Evolutionary conservation across 2,113 vertebrate genomes (phyloP).

Genomic region (Panthera tigris): DNA sequence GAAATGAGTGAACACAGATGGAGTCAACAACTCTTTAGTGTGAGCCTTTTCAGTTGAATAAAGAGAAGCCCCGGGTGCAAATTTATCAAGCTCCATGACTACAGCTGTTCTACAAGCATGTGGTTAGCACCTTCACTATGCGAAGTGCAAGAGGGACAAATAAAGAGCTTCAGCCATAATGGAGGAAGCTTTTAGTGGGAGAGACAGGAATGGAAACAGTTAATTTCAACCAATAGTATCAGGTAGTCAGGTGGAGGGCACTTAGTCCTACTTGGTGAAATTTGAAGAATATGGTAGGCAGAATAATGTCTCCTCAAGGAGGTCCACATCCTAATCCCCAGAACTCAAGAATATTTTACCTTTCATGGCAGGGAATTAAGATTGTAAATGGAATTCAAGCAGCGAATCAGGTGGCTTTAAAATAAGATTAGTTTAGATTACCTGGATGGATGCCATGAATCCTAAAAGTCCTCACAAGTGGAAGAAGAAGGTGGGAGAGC

Average conservation of each 20-base stretch:
- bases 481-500: background rate
- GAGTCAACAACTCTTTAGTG: background rate
- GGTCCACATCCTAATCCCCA: background rate
- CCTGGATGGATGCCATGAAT: too few relatives aligned
- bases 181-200: background rate
- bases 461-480: background rate
- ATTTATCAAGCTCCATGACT: background rate
- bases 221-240: background rate
- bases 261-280: background rate
- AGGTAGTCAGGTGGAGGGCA: background rate
- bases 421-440: background rate
- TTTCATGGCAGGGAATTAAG: background rate
- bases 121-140: background rate
- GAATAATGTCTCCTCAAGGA: background rate
- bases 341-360: background rate
- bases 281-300: background rate
- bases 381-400: background rate
- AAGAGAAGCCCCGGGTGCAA: background rate
- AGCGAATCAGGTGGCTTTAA: background rate
- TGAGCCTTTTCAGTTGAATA: background rate
- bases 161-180: background rate
- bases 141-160: background rate
- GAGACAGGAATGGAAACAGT: background rate
- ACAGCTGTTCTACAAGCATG: background rate
- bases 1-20: background rate